These are phyloP conservation scores for Trypoxylon attenuatum DNA, from an alignment of 2,888 invertebrate genomes.

Conservation along the genomic window DNA sequence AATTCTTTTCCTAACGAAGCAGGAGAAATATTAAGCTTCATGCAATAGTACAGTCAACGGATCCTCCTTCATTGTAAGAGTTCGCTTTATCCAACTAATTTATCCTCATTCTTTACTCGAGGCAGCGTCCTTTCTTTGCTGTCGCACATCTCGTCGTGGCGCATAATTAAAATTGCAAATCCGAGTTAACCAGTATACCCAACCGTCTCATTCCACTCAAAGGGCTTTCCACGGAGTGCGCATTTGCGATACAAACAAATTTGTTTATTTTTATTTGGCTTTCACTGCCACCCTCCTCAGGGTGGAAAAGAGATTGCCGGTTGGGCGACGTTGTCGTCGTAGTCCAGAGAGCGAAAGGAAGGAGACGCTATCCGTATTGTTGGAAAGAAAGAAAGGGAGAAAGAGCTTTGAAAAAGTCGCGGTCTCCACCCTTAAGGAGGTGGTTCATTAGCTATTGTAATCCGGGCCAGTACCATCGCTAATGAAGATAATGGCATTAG, in stretches of 20 bases:
- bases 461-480: constrained; percentile 65
- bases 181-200: constrained; percentile 63
- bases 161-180: constrained; percentile 72
- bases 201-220: constrained; percentile 59
- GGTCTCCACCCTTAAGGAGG: constrained; percentile 58
- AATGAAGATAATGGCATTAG: constrained; percentile 74
- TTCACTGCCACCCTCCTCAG: constrained; percentile 36
- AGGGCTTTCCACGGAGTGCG: constrained; percentile 53
- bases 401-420: constrained; percentile 54
- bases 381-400: constrained; percentile 11
- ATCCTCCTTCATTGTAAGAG: constrained; percentile 41
- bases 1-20: too few species aligned
- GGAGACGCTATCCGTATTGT: neutral
- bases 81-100: constrained; percentile 45
- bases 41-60: constrained; percentile 16
- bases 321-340: constrained; percentile 24
- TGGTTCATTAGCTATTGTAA: constrained; percentile 74
- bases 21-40: too few species aligned
- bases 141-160: constrained; percentile 43
- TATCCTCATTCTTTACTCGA: constrained; percentile 20
- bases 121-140: constrained; percentile 17
- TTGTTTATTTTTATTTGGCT: constrained; percentile 70
- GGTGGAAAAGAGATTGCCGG: constrained; percentile 52
- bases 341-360: constrained; percentile 34
- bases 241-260: constrained; percentile 71